phyloP scores from a whole-genome alignment of 2,888 invertebrate species.

The Ferdinandea cuprea region DNA sequence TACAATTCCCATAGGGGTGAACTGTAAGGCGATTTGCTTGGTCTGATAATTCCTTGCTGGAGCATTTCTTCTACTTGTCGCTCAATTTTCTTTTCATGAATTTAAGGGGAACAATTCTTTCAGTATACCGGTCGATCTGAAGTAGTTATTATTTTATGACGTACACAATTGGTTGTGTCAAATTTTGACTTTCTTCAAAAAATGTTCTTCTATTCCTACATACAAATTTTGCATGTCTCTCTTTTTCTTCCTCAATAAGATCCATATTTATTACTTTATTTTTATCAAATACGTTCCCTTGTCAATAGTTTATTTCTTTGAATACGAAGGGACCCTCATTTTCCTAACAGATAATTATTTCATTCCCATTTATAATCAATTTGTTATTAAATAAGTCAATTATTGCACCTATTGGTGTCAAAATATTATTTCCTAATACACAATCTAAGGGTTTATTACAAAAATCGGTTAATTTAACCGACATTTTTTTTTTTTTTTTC shows the following conservation, averaged over 20 bases:
- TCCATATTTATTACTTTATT: not conserved
- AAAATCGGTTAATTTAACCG: not conserved
- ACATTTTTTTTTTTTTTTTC: too few species aligned
- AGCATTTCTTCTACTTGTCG: not conserved
- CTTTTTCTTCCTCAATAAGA: not conserved
- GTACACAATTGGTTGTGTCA: not conserved
- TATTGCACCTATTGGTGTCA: not conserved
- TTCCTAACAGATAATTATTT: not conserved
- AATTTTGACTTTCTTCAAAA: not conserved
- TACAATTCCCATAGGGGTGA: not conserved
- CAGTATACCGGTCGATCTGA: not conserved
- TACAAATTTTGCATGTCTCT: not conserved
- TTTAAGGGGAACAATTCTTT: not conserved
- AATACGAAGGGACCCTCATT: not conserved
- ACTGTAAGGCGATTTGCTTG: not conserved
- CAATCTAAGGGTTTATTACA: not conserved
- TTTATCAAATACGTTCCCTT: not conserved
- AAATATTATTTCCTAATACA: not conserved
- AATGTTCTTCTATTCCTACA: not conserved
- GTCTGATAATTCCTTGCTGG: not conserved
- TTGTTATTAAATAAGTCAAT: not conserved
- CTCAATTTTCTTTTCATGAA: not conserved
- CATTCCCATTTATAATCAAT: too few species aligned
- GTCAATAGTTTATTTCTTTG: not conserved
- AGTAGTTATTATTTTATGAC: conserved; percentile 9